Evolutionary conservation across 2,113 vertebrate species (phyloP).

Genomic region (Corythaixoides concolor): DNA sequence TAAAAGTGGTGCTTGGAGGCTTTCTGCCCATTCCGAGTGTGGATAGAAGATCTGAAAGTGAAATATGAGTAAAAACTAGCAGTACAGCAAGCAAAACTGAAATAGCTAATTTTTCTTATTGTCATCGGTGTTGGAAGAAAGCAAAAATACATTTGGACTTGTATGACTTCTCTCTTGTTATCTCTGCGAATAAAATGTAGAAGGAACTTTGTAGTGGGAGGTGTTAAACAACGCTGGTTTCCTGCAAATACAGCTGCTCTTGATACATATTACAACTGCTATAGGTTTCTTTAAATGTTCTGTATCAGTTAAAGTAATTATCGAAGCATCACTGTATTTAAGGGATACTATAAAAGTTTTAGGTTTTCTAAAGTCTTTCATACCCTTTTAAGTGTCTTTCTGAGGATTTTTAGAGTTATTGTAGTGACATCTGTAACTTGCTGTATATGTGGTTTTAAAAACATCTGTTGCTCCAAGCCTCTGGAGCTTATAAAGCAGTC

Average conservation of each 20-base stretch:
- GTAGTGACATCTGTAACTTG: neutral
- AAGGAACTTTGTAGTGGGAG: neutral
- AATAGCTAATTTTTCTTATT: neutral
- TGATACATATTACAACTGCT: neutral
- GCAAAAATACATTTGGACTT: neutral
- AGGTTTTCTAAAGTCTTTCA: neutral
- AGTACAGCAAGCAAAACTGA: neutral
- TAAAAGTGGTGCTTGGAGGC: neutral
- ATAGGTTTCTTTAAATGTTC: neutral
- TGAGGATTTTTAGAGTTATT: neutral
- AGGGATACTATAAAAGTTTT: neutral
- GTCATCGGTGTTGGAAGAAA: neutral
- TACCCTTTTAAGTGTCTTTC: neutral
- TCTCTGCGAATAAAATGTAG: neutral
- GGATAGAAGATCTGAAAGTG: neutral
- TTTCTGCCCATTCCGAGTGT: neutral
- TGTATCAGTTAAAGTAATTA: neutral
- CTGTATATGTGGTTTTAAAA: neutral
- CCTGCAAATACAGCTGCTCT: neutral
- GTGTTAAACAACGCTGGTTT: neutral
- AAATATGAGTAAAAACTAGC: neutral
- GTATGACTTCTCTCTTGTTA: neutral
- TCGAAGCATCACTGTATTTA: neutral
- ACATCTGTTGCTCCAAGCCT: neutral
- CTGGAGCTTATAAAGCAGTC: neutral